Percentiles rank a stretch among this genome's conserved stretches.
Evolutionary conservation across 2,113 vertebrate species (phyloP).

Genomic region (Sterna hirundo): DNA sequence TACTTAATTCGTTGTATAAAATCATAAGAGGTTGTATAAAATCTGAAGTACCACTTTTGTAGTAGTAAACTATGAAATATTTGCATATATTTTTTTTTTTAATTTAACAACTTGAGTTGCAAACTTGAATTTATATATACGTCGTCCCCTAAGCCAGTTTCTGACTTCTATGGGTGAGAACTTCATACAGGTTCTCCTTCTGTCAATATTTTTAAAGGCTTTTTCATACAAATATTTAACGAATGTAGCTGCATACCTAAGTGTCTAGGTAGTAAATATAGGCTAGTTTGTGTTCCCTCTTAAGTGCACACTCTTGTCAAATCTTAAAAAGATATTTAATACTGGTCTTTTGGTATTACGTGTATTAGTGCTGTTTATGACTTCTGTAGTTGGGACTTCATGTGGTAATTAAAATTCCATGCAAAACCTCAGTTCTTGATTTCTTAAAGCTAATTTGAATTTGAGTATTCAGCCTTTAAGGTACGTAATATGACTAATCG

Average conservation of each 20-base stretch:
- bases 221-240: conserved; percentile 48
- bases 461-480: not conserved
- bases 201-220: conserved; percentile 10
- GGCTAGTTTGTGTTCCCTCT: not conserved
- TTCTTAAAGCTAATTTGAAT: not conserved
- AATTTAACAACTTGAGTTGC: not conserved
- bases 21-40: not conserved
- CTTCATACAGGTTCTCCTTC: not conserved
- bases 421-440: not conserved
- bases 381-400: not conserved
- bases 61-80: not conserved
- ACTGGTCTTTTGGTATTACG: not conserved
- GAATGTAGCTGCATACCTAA: conserved; percentile 17
- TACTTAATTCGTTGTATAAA: not conserved
- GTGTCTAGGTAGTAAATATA: not conserved
- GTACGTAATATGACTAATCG: not conserved
- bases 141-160: not conserved
- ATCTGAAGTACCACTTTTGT: not conserved
- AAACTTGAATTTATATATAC: not conserved
- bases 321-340: not conserved
- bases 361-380: not conserved
- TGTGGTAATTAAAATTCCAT: not conserved
- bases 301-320: conserved; percentile 5
- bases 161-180: not conserved
- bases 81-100: not conserved